Evolutionary conservation across 2,113 vertebrate genomes (phyloP).

Genomic region (Mohoua ochrocephala): DNA sequence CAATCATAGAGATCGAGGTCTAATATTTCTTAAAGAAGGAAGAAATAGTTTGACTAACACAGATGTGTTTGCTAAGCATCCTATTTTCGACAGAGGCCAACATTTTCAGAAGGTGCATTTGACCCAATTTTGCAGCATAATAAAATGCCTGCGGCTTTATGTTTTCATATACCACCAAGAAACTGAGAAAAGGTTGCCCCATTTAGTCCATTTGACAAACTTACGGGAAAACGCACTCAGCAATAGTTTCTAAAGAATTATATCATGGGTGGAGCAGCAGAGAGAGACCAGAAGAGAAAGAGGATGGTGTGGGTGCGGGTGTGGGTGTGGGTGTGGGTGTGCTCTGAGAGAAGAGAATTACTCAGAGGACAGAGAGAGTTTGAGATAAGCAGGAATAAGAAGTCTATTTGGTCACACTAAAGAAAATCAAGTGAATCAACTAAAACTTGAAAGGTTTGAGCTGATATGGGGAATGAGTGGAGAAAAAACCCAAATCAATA

Average conservation of each 20-base stretch:
- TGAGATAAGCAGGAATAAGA: neutral
- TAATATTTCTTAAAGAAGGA: neutral
- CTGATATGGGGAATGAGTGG: neutral
- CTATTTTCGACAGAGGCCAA: neutral
- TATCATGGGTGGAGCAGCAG: neutral
- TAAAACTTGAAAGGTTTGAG: neutral
- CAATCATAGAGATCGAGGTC: neutral
- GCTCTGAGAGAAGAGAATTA: neutral
- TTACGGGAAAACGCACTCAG: neutral
- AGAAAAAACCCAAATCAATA: fast-evolving
- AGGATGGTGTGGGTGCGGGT: neutral
- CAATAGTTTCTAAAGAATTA: neutral
- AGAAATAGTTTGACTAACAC: neutral
- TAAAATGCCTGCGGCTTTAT: neutral
- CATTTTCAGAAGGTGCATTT: neutral
- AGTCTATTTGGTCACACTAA: neutral
- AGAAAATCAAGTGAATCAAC: neutral
- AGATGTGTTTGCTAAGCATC: neutral
- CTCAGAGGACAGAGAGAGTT: neutral
- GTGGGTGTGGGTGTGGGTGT: no score
- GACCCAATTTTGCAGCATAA: neutral
- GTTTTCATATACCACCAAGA: neutral
- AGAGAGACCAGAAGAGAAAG: neutral
- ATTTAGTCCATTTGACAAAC: neutral
- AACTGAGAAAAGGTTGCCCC: neutral